Base-by-base conservation (phyloP, 2,888 invertebrate genomes). In the Drosophila kuntzei region DNA sequence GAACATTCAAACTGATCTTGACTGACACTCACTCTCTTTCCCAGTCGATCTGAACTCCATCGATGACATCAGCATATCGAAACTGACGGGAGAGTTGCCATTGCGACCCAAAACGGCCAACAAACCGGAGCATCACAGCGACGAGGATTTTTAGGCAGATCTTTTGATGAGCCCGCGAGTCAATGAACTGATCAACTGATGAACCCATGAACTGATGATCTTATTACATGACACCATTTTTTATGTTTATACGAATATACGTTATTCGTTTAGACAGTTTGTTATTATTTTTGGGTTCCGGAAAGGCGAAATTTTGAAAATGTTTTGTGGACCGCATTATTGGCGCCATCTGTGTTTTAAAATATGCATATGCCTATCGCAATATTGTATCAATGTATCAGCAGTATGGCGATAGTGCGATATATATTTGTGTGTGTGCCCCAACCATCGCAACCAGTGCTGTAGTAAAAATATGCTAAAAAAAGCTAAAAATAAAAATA, bases 21-120 rank as follows among this genome's bases (percentile, higher is more conserved):
- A n/a, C n/a, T n/a, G n/a, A n/a, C 11, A 2, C 6, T 37, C 29
- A n/a, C 20, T 32, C 20, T 32, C 2, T 1, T 27, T 14, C 12
- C 3, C 29, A 92, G 92, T 91, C 79, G 91, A 91, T 63, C 78
- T 92, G 4, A 89, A 91, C 60, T 91, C 92, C 2, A 91, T 91
- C 49, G 92, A 92, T 18, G 92, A 92, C 62, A 90, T 92, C 11
- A 92, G 91, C 67, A 87, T 92, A 59, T 91, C 91, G 2, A 92
- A 92, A 65, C 79, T 92, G 11, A 90, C 91, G n/a, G 90, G 90
- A 2, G 90, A 91, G 58, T 62, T 90, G 37, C 88, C 90, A 8
- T 39, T 90, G 55, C 89, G 92, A 25, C 89, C 92, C 6, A 92
- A 91, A 68, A 92, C 92, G 25, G 91, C 90, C 53, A 88, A 61